Evolutionary conservation across 2,113 vertebrate species (phyloP).

Genomic region (Platichthys flesus): DNA sequence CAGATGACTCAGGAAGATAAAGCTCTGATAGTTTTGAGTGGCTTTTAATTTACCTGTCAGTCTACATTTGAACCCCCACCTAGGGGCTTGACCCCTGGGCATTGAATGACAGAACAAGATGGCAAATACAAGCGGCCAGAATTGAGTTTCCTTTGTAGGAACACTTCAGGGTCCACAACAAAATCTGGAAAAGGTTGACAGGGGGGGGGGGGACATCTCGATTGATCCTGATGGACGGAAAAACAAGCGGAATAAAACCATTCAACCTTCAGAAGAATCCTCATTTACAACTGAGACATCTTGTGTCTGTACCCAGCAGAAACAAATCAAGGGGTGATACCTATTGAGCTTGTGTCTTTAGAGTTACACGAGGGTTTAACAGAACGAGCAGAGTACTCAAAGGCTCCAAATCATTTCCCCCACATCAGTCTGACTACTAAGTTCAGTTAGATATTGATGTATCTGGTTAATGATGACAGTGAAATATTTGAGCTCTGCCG

Average conservation of each 20-base stretch:
- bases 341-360: background rate
- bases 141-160: too few species aligned
- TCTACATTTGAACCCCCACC: too few species aligned
- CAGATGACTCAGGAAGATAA: background rate
- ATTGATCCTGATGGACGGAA: background rate
- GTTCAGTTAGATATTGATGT: slow-evolving; percentile 44
- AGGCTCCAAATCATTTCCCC: background rate
- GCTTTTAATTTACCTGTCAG: too few species aligned
- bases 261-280: background rate
- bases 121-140: too few species aligned
- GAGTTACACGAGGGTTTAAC: background rate
- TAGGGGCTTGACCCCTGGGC: too few species aligned
- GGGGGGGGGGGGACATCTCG: too few species aligned
- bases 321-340: background rate
- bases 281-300: background rate
- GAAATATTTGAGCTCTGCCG: slow-evolving; percentile 37
- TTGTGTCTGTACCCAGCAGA: background rate
- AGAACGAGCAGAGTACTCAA: background rate
- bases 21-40: background rate
- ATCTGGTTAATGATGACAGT: slow-evolving; percentile 32
- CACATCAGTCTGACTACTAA: slow-evolving; percentile 13
- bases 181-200: too few species aligned
- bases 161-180: too few species aligned
- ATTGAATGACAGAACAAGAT: too few species aligned
- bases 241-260: background rate